Evolutionary conservation across 2,888 invertebrate genomes (phyloP).

Genomic region (Ctena decussata): DNA sequence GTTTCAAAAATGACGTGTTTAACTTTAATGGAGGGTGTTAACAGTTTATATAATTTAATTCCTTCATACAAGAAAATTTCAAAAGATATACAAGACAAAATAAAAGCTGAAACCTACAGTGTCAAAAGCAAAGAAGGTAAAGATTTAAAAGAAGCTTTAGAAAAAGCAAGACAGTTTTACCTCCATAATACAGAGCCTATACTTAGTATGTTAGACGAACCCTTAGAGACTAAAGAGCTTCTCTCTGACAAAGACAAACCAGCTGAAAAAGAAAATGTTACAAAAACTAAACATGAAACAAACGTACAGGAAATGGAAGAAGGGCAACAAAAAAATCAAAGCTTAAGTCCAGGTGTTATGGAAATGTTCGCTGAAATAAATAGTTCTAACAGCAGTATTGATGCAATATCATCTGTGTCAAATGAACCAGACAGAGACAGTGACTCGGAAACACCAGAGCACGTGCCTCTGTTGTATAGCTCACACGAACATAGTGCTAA

Average conservation of each 20-base stretch:
- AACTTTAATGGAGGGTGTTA: neutral
- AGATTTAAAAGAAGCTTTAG: neutral
- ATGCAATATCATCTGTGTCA: neutral
- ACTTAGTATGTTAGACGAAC: too few relatives aligned
- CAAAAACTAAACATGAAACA: too few relatives aligned
- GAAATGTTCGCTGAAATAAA: neutral
- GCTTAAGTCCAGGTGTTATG: too few relatives aligned
- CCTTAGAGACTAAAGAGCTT: too few relatives aligned
- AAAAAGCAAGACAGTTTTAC: neutral
- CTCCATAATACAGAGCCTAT: too few relatives aligned
- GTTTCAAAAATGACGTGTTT: neutral
- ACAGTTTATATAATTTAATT: neutral
- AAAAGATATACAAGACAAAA: neutral
- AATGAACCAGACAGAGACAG: neutral
- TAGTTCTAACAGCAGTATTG: neutral
- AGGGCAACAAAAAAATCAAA: too few relatives aligned
- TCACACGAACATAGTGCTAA: too few relatives aligned
- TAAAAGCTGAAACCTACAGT: neutral
- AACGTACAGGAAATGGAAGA: too few relatives aligned
- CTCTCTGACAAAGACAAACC: too few relatives aligned
- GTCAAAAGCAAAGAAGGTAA: neutral
- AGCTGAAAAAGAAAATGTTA: too few relatives aligned
- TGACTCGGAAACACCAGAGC: neutral
- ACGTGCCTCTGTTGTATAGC: too few relatives aligned
- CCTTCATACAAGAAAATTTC: neutral